These are phyloP conservation scores for Cololabis saira DNA, from an alignment of 2,113 vertebrate genomes.

Conservation along the genomic window DNA sequence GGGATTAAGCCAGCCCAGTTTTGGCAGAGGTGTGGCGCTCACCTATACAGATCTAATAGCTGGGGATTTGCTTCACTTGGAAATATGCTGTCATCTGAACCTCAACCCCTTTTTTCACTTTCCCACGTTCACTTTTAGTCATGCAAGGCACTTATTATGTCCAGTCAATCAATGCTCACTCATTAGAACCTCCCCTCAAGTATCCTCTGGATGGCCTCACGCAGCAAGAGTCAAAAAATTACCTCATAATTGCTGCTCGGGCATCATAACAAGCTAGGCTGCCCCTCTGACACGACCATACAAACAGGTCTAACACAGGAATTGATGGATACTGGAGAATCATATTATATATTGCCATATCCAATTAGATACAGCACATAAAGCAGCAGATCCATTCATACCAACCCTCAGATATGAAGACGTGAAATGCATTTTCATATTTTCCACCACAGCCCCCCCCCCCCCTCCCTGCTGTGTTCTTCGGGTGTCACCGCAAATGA, in stretches of 20 bases:
- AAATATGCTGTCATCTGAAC: constrained; percentile 52
- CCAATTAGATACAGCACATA: constrained; percentile 86
- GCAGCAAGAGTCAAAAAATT: constrained; percentile 81
- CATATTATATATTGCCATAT: constrained; percentile 82
- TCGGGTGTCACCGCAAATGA: constrained; percentile 74
- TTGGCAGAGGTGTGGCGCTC: constrained; percentile 60
- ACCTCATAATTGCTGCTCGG: constrained; percentile 85
- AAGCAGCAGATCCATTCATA: constrained; percentile 81
- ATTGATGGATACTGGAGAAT: constrained; percentile 81
- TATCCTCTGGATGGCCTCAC: constrained; percentile 76
- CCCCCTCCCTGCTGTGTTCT: constrained; percentile 44
- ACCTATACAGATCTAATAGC: constrained; percentile 65
- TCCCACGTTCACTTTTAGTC: constrained; percentile 57
- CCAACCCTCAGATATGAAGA: constrained; percentile 75
- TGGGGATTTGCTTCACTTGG: constrained; percentile 67
- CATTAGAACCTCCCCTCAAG: constrained; percentile 80
- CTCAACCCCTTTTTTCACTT: background rate
- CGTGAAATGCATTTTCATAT: constrained; percentile 76
- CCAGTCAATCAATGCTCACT: constrained; percentile 82
- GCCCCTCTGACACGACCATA: constrained; percentile 75
- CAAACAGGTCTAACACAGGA: constrained; percentile 75
- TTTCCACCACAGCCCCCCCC: constrained; percentile 24
- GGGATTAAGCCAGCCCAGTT: constrained; percentile 40
- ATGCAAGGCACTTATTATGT: constrained; percentile 75
- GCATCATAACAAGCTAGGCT: constrained; percentile 84